Conservation (phyloP, 2,888 invertebrate genomes). For the Meteorus cinctellus region DNA sequence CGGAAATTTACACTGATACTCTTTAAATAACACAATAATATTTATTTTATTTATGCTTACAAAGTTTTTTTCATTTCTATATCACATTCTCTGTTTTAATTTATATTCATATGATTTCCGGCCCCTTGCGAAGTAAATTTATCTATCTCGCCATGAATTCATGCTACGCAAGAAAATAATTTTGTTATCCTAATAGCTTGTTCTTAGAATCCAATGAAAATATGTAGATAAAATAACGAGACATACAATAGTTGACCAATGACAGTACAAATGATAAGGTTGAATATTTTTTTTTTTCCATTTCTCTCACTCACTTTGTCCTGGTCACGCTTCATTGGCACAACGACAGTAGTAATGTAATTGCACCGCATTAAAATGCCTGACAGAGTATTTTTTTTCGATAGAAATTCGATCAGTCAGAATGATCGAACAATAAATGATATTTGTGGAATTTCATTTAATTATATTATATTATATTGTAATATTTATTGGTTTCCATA, state of each 20-base stretch:
- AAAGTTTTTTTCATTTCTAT: no score
- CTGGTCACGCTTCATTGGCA: conserved; percentile 26
- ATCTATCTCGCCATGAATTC: background rate
- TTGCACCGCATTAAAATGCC: no score
- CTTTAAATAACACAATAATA: no score
- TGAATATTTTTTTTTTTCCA: conserved; percentile 37
- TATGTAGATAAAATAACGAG: conserved; percentile 21
- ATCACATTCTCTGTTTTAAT: background rate
- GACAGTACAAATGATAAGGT: conserved; percentile 48
- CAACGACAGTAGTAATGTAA: conserved; percentile 2
- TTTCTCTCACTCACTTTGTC: conserved; percentile 42
- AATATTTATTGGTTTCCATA: no score
- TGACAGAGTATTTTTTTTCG: no score
- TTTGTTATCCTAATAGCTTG: conserved; percentile 2
- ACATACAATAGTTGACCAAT: conserved; percentile 51
- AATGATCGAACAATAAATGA: no score
- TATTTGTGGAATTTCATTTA: no score
- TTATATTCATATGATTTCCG: background rate
- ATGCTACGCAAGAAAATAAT: background rate
- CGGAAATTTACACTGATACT: background rate
- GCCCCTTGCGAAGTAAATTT: background rate
- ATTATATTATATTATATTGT: no score
- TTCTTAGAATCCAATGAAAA: background rate
- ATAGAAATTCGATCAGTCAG: no score
- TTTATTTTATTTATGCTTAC: no score